phyloP scores from a whole-genome alignment of 92 coral and sea anemone genomes.

The Phymanthus crucifer region DNA sequence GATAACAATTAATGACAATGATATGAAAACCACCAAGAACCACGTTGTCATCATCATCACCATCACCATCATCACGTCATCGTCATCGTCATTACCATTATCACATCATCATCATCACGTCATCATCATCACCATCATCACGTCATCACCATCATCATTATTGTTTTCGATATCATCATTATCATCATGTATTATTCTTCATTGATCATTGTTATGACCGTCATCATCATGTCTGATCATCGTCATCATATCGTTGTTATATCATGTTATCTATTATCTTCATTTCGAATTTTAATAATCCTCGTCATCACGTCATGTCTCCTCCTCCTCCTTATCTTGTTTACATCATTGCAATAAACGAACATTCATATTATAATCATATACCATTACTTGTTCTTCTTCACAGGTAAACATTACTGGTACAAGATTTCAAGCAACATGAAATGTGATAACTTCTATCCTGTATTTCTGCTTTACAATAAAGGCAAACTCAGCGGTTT shows the following conservation, averaged over 20 bases:
- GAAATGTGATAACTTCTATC: constrained; percentile 37
- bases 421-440: constrained; percentile 29
- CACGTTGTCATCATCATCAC: not conserved
- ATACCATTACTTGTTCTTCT: not conserved
- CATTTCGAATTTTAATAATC: not conserved
- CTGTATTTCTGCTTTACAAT: constrained; percentile 71
- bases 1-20: no score
- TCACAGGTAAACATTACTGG: constrained; percentile 57
- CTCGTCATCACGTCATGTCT: not conserved
- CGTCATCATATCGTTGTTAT: not conserved
- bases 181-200: no score
- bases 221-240: not conserved
- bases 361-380: not conserved
- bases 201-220: not conserved
- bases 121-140: not conserved
- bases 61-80: not conserved
- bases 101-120: not conserved
- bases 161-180: not conserved
- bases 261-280: not conserved
- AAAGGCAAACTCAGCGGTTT: constrained; percentile 62
- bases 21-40: not conserved
- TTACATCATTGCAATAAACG: no score
- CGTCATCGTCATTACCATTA: not conserved
- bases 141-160: no score
- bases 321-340: not conserved